Conservation (phyloP, 1,140 invertebrate genomes). For the Drosophila parabipectinata region DNA sequence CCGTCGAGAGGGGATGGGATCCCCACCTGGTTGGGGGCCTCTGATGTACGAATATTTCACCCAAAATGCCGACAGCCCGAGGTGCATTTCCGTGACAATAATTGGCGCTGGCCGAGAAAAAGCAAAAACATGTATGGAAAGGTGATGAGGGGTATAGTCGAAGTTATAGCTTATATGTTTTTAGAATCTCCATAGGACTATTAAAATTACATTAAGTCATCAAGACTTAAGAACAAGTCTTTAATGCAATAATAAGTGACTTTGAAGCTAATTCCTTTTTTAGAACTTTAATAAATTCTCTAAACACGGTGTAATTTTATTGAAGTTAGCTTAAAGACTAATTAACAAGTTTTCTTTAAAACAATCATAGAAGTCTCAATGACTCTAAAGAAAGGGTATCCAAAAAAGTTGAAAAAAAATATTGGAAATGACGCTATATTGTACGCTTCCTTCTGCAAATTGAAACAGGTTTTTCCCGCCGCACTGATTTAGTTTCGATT, state of each 20-base stretch:
- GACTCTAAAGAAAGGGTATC: background rate
- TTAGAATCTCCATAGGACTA: too few species aligned
- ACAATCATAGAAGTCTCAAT: too few species aligned
- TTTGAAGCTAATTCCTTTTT: too few species aligned
- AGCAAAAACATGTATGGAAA: background rate
- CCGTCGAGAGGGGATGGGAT: background rate
- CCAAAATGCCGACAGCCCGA: conserved; percentile 44
- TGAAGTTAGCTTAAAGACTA: too few species aligned
- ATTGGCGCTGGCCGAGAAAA: conserved; percentile 39
- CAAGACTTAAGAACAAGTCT: too few species aligned
- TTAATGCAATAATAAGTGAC: too few species aligned
- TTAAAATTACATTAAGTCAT: too few species aligned
- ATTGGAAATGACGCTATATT: conserved; percentile 5
- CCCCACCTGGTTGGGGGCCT: conserved; percentile 10
- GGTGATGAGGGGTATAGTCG: too few species aligned
- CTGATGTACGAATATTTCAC: conserved; percentile 21
- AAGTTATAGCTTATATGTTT: too few species aligned
- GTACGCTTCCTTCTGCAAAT: conserved; percentile 33
- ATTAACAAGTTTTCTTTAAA: too few species aligned
- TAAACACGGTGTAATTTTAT: too few species aligned
- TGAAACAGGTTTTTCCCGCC: conserved; percentile 22
- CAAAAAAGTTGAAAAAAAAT: background rate
- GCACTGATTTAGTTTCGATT: conserved; percentile 48
- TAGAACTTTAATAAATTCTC: too few species aligned
- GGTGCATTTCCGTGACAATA: conserved; percentile 73